phyloP scores from a whole-genome alignment of 2,888 invertebrate genomes.

The Brachyptera putata region DNA sequence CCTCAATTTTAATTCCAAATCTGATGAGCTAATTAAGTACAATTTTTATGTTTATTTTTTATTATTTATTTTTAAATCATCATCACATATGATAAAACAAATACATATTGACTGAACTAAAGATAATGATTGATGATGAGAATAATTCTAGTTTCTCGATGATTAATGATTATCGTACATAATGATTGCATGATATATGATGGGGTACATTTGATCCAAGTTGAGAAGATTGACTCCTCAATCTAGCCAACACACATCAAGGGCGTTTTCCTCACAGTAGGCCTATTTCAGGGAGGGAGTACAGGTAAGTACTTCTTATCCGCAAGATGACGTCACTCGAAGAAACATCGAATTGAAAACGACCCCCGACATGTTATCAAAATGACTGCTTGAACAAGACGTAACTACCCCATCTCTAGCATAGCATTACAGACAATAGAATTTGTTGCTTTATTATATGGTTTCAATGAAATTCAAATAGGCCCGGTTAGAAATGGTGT shows the following conservation, averaged over 20 bases:
- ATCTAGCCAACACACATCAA: too few species aligned
- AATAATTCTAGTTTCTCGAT: constrained; percentile 1
- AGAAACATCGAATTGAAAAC: too few species aligned
- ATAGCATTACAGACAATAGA: background rate
- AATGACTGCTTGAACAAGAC: too few species aligned
- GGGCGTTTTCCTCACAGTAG: too few species aligned
- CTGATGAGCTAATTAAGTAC: constrained; percentile 27
- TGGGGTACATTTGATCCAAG: background rate
- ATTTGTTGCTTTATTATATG: background rate
- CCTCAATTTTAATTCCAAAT: constrained; percentile 20
- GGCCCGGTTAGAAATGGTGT: background rate
- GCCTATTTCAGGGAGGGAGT: too few species aligned
- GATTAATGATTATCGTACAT: background rate
- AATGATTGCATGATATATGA: constrained; percentile 10
- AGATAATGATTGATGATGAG: background rate
- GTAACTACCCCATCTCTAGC: background rate
- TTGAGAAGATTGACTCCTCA: background rate
- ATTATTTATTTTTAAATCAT: constrained; percentile 12
- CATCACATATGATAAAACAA: constrained; percentile 11
- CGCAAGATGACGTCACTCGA: too few species aligned
- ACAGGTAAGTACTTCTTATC: too few species aligned
- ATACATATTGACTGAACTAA: background rate
- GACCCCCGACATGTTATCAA: too few species aligned
- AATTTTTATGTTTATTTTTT: constrained; percentile 12
- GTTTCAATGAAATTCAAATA: background rate